These are phyloP conservation scores for Diabrotica balteata DNA, from an alignment of 2,888 invertebrate species.

Conservation along the genomic window DNA sequence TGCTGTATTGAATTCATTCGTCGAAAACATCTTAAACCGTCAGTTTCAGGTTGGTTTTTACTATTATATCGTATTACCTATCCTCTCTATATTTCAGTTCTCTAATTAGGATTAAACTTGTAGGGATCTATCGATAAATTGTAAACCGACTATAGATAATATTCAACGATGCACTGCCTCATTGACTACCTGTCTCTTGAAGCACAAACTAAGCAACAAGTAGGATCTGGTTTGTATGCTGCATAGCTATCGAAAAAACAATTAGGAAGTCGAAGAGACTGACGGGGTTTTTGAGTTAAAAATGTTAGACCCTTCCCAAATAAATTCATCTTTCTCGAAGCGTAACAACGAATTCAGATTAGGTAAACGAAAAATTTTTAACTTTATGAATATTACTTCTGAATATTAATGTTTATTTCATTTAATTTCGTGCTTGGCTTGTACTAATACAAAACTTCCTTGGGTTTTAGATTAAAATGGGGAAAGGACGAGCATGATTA, in stretches of 20 bases:
- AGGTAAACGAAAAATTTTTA: constrained; percentile 7
- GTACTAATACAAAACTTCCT: constrained; percentile 3
- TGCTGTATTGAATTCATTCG: no score
- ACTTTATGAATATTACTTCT: constrained; percentile 20
- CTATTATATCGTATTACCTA: no score
- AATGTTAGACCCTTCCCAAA: constrained; percentile 11
- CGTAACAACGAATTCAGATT: constrained; percentile 21
- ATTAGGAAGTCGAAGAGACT: constrained; percentile 16
- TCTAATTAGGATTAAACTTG: no score
- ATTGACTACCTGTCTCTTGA: not conserved
- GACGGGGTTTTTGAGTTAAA: constrained; percentile 17
- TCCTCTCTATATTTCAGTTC: no score
- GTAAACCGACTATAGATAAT: no score
- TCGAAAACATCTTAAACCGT: no score
- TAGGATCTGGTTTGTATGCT: constrained; percentile 24
- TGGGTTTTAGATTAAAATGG: constrained; percentile 7
- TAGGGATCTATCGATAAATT: no score
- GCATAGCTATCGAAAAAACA: constrained; percentile 25
- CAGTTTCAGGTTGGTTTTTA: no score
- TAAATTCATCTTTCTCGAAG: constrained; percentile 16
- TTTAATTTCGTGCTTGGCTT: constrained; percentile 10
- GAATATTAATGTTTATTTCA: constrained; percentile 20
- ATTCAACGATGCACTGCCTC: no score
- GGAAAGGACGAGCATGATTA: constrained; percentile 4
- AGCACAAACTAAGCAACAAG: constrained; percentile 21